phyloP scores from a whole-genome alignment of 2,888 invertebrate species.

The Dendrolimus pini region DNA sequence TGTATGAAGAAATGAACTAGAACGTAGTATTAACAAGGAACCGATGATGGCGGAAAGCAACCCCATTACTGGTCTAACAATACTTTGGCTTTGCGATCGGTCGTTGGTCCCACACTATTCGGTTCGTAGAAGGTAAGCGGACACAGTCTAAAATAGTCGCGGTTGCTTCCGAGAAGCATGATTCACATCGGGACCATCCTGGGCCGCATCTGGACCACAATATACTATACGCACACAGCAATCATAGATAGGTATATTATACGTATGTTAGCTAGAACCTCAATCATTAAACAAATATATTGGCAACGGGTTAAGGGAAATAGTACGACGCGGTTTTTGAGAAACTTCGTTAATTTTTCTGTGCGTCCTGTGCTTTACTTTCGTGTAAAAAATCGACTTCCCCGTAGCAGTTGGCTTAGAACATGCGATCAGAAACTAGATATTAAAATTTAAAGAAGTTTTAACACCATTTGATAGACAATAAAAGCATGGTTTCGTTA shows the following conservation, averaged over 20 bases:
- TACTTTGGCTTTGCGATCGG: conserved; percentile 63
- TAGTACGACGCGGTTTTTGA: too few species aligned
- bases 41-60: conserved; percentile 44
- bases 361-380: too few species aligned
- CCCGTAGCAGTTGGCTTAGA: too few species aligned
- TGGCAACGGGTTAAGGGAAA: conserved; percentile 1
- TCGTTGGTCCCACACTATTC: conserved; percentile 67
- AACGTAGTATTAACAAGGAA: conserved; percentile 24
- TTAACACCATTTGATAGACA: too few species aligned
- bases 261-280: conserved; percentile 15
- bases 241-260: conserved; percentile 18
- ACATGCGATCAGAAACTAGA: too few species aligned
- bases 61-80: conserved; percentile 69
- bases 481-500: too few species aligned
- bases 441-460: too few species aligned
- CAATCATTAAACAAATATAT: conserved; percentile 12
- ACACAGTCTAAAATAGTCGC: conserved; percentile 72
- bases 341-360: too few species aligned
- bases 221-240: conserved; percentile 20
- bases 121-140: conserved; percentile 75
- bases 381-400: too few species aligned
- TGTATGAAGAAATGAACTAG: neutral
- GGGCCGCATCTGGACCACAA: conserved; percentile 61
- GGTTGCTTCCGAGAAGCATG: conserved; percentile 69
- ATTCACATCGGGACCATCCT: conserved; percentile 62